A percentile compares a stretch with the other conserved stretches of the same genome.
Evolutionary conservation across 2,797 vertebrate genomes (phyloP).

Genomic region (Phrynocephalus forsythii): DNA sequence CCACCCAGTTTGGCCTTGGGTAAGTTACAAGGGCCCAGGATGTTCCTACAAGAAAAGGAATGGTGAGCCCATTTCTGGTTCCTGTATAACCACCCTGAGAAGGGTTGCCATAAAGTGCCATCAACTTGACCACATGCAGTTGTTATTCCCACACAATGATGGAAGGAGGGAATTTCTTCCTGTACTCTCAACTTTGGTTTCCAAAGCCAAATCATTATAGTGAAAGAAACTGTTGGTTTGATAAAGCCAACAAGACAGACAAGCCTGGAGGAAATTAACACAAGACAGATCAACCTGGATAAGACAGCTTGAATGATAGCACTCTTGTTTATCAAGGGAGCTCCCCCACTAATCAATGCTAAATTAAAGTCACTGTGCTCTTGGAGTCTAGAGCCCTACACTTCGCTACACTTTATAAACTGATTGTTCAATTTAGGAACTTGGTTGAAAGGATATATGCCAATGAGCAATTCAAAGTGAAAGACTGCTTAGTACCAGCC

Average conservation of each 20-base stretch:
- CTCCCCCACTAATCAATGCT: neutral
- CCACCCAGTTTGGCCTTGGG: no score
- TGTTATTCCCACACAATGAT: neutral
- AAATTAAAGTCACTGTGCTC: fast-evolving
- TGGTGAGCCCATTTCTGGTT: no score
- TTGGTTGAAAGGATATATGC: neutral
- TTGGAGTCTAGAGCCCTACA: fast-evolving
- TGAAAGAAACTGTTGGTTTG: neutral
- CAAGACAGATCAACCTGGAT: neutral
- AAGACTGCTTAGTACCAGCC: neutral
- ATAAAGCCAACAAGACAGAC: neutral
- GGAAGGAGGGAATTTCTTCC: no score
- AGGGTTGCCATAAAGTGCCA: no score
- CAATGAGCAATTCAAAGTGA: neutral
- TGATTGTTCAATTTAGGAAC: neutral
- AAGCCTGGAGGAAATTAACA: neutral
- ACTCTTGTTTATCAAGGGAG: neutral
- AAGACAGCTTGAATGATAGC: neutral
- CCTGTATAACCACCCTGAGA: no score
- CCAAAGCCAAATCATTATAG: neutral
- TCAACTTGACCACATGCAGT: no score
- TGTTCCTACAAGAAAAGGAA: no score
- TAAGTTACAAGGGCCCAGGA: no score
- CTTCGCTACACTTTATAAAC: neutral
- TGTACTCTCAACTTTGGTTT: neutral